A percentile compares a stretch with the other conserved stretches of the same genome.
phyloP scores from a whole-genome alignment of 2,888 invertebrate genomes.

The Chromoteleia sp. region DNA sequence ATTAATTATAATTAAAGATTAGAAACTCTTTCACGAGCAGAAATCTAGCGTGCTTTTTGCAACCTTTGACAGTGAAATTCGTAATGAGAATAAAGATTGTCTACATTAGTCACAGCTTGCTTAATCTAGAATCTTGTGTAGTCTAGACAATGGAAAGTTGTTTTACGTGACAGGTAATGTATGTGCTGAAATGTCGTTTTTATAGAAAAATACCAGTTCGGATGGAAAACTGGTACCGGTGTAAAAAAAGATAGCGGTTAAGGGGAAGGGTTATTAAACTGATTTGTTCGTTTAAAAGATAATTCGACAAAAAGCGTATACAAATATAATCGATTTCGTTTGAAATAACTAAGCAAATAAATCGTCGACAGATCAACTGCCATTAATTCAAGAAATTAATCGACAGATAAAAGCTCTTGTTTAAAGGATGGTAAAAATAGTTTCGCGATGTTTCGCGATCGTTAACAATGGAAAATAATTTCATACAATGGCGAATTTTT shows the following conservation, averaged over 20 bases:
- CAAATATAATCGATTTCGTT: too few species aligned
- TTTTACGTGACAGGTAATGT: constrained; percentile 53
- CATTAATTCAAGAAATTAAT: too few species aligned
- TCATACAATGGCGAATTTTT: constrained; percentile 27
- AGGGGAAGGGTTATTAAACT: constrained; percentile 18
- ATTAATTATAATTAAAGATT: constrained; percentile 55
- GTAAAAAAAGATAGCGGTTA: background rate
- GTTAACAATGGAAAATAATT: constrained; percentile 21
- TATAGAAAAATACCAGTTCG: constrained; percentile 40
- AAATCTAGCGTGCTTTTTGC: constrained; percentile 42
- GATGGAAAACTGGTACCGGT: constrained; percentile 31
- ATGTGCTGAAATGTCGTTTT: constrained; percentile 47
- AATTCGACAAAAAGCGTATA: background rate
- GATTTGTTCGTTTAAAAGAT: constrained; percentile 5
- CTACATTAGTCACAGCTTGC: constrained; percentile 67
- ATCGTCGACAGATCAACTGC: too few species aligned
- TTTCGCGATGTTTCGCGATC: too few species aligned
- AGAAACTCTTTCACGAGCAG: constrained; percentile 53
- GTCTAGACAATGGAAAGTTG: constrained; percentile 67
- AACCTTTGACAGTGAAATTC: constrained; percentile 68
- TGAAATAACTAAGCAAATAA: too few species aligned
- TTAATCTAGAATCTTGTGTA: constrained; percentile 61
- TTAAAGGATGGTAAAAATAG: too few species aligned
- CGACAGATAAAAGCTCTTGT: too few species aligned
- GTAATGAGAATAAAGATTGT: constrained; percentile 64